Evolutionary conservation across 2,888 invertebrate genomes (phyloP).

Genomic region (Lissocephala sabroskyi): DNA sequence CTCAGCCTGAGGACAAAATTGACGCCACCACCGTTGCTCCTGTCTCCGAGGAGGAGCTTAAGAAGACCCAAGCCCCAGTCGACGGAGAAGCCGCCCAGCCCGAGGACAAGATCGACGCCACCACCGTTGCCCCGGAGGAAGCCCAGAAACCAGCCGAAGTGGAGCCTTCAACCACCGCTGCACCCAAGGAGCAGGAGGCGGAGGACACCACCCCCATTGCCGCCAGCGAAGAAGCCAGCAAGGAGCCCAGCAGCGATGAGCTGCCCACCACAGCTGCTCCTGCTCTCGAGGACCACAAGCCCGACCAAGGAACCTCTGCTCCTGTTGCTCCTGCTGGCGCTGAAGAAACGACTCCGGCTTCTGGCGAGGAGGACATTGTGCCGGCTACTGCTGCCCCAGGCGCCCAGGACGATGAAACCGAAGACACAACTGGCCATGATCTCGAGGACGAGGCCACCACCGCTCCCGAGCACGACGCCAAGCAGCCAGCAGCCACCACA

Average conservation of each 20-base stretch:
- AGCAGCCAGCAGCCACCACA: slow-evolving; percentile 25
- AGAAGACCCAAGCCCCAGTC: neutral
- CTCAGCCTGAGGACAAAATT: slow-evolving; percentile 20
- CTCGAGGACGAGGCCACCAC: neutral
- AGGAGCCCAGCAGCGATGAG: slow-evolving; percentile 23
- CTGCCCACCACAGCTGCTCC: slow-evolving; percentile 12
- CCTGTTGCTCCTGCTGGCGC: neutral
- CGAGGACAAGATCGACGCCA: slow-evolving; percentile 17
- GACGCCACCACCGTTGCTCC: slow-evolving; percentile 24
- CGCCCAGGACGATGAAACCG: slow-evolving; percentile 32
- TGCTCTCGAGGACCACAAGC: slow-evolving; percentile 15
- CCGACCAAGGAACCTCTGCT: slow-evolving; percentile 1
- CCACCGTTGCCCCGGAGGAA: slow-evolving; percentile 12
- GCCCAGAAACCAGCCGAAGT: slow-evolving; percentile 17
- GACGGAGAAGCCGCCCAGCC: neutral
- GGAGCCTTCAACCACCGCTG: slow-evolving; percentile 15
- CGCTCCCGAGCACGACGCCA: slow-evolving; percentile 7
- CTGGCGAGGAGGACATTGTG: slow-evolving; percentile 16
- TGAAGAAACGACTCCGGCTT: neutral
- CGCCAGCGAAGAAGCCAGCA: slow-evolving; percentile 20
- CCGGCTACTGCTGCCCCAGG: slow-evolving; percentile 11
- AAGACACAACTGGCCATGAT: slow-evolving; percentile 26
- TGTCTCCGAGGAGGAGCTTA: slow-evolving; percentile 15
- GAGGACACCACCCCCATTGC: slow-evolving; percentile 20
- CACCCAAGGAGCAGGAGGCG: slow-evolving; percentile 27